Evolutionary conservation across 2,888 invertebrate species (phyloP), one percentile per base, ranked within the genome.

Genomic region (Idaea straminata): DNA sequence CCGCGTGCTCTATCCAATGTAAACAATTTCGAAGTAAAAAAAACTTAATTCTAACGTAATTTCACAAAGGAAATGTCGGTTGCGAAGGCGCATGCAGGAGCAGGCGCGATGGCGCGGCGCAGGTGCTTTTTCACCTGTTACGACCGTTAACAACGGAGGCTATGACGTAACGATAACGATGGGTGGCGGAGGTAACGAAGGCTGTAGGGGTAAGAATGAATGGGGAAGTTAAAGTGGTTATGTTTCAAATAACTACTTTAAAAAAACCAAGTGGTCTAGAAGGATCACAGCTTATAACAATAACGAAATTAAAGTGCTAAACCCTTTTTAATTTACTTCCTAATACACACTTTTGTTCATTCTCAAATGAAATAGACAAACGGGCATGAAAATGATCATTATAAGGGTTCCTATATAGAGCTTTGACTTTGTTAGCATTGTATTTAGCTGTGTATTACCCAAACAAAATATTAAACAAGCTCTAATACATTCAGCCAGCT

Each of bases 51-150:
- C 87, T 84, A 85, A 82, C 83, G 86, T 88, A 88, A 88, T 87
- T 87, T 86, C 84, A 87, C 67, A 71, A 87, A 87, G 86, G 87
- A 86, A 87, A 82, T 80, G 83, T 82, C 87, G 83, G 89, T 89
- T 91, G 88, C 16, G 34, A 5, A 47, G 47, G 82, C 70, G 84
- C 90, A 91, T 90, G 90, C 90, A 90, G 81, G 47, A 69, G 67
- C 60, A 62, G 62, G 4, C 81, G 90, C 90, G 90, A 81, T 5
- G 71, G 67, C 60, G 64, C 64, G 0, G 81, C 69, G 84, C 91
- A 92, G 92, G 92, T 92, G 92, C 82, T 74, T 64, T 73, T 83
- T 86, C 92, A 92, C 92, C 92, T 92, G 92, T 91, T 88, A 25
- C 57, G 66, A 70, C 72, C 70, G 72, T 72, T 72, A 72, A 66